Evolutionary conservation across 2,888 invertebrate species (phyloP).

Genomic region (Temnothorax rugatulus): DNA sequence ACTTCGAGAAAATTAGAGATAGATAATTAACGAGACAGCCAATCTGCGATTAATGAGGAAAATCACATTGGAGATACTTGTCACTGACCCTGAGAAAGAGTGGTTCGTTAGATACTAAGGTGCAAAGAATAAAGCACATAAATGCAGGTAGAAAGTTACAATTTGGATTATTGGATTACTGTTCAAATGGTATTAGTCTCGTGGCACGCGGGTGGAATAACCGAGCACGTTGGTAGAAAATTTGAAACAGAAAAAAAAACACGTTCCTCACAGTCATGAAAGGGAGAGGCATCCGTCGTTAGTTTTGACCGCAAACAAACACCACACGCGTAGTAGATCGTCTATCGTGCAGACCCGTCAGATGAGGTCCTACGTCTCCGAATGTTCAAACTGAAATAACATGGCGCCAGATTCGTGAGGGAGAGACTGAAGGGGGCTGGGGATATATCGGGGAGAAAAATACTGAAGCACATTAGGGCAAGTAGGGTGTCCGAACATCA

Average conservation of each 20-base stretch:
- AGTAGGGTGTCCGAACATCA: conserved; percentile 73
- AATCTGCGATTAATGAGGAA: background rate
- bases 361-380: background rate
- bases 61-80: background rate
- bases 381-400: conserved; percentile 10
- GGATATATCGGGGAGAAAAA: background rate
- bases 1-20: background rate
- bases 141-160: conserved; percentile 32
- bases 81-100: conserved; percentile 19
- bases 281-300: conserved; percentile 28
- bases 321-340: conserved; percentile 29
- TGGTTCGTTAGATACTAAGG: background rate
- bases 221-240: background rate
- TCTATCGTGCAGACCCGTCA: conserved; percentile 34
- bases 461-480: conserved; percentile 51
- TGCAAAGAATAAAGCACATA: conserved; percentile 58
- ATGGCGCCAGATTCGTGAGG: background rate
- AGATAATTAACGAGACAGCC: background rate
- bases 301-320: conserved; percentile 41
- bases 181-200: conserved; percentile 41
- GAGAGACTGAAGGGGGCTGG: conserved; percentile 3
- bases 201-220: conserved; percentile 8
- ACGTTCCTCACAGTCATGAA: conserved; percentile 20
- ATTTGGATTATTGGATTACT: conserved; percentile 19
- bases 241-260: background rate